Evolutionary conservation across 2,797 vertebrate species (phyloP), one percentile per base, ranked within the genome.

Genomic region (Chlorospingus flavigularis): DNA sequence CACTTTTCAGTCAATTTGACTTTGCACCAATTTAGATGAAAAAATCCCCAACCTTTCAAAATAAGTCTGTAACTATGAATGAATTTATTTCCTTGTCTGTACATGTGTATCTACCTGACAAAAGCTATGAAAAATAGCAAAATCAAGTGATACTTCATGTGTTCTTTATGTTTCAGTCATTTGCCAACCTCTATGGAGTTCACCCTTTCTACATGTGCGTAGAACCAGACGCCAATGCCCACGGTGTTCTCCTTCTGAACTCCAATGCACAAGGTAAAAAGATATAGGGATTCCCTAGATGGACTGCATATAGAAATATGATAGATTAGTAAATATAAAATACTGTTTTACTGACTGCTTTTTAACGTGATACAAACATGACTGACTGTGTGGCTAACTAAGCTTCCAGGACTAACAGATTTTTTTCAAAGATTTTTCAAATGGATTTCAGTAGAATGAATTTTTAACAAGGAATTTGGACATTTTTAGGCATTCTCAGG

Each of bases 181-280:
- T 95, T 75, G 94, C 92, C 81, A 96, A 92, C 83, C 95, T 97
- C 51, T 97, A 84, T 7, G 94, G 96, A 31, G 92, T 97, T 90
- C 95, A 96, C 33, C 94, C 84, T 60, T 97, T 97, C 92, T 96
- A 95, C n/a, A 79, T 93, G 78, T 96, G 95, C 3, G 80, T 93
- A 58, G 96, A 97, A 92, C 53, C 68, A 17, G 92, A 97, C 31
- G 90, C 79, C 65, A 97, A 85, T 1, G 57, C 91, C 42, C 93
- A 95, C 0, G 94, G 95, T 39, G 86, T 97, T 91, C 94, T 97
- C 18, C 81, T 97, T 47, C 93, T 97, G 76, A 98, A 97, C 89
- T 92, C 96, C 63, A 97, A 85, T 81, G 95, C 94, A 24, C 97
- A 96, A 97, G 96, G 96, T 97, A 95, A 93, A 68, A 72, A 65